Evolutionary conservation across 2,113 vertebrate genomes (phyloP).

Genomic region (Hippolais icterina): DNA sequence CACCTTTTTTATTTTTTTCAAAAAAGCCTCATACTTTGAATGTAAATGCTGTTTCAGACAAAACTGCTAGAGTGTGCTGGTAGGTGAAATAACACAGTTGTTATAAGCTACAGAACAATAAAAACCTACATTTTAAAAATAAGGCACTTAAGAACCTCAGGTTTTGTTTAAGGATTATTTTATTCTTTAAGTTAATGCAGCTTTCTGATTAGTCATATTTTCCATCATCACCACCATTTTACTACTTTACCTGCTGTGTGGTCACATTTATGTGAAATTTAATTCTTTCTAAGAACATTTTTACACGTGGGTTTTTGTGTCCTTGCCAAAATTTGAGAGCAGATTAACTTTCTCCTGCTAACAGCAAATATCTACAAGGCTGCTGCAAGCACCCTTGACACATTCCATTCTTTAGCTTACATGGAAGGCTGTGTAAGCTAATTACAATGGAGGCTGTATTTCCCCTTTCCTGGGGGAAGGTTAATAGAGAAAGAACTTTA

Average conservation of each 20-base stretch:
- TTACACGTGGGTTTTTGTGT: neutral
- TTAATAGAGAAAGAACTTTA: constrained; percentile 26
- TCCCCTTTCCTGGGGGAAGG: constrained; percentile 43
- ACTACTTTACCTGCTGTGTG: neutral
- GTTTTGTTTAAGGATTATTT: neutral
- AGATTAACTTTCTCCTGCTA: constrained; percentile 24
- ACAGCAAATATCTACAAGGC: neutral
- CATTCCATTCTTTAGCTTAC: neutral
- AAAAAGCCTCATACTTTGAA: neutral
- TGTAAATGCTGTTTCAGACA: neutral
- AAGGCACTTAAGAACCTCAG: neutral
- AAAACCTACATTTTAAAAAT: neutral
- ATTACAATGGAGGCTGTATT: neutral
- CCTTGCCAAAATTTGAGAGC: constrained; percentile 4
- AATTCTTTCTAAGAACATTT: constrained; percentile 4
- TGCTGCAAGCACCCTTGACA: neutral
- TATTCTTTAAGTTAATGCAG: neutral
- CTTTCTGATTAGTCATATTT: constrained; percentile 37
- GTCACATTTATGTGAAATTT: neutral
- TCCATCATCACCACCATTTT: neutral
- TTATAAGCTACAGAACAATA: neutral
- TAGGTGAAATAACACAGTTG: neutral
- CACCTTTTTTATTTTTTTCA: neutral
- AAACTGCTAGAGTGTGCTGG: neutral
- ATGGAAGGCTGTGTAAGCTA: neutral